Base-by-base conservation (phyloP, 1,140 invertebrate genomes). In the Microplitis mediator region DNA sequence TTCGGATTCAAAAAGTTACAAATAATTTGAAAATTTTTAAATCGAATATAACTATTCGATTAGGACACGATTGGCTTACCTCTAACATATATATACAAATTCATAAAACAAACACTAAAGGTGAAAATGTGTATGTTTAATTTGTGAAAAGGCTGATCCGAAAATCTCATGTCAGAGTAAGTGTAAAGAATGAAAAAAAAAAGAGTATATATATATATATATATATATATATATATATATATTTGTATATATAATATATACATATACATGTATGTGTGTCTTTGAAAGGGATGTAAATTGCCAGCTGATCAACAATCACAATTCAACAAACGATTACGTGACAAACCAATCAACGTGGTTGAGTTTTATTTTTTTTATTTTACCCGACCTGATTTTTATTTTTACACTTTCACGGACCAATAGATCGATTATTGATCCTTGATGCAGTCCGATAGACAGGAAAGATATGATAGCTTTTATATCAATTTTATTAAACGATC, bases 301-400 rank as follows among this genome's bases (percentile, higher is more conserved):
- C 14, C 14, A 35, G 39, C 34, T 67, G 65, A 67, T 64, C 62
- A 64, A 67, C 65, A 14, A 67, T 67, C 31, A 52, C 65, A 39
- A 67, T 11, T 52, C 50, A 50, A 50, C 50, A 23, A 65, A 65
- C 63, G 64, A 66, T 66, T 66, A 66, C 64, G 50, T 31, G 14
- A 66, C 36, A 66, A 66, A 66, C n/a, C 50, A 66, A 54, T 67
- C 39, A 58, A 58, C 14, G 23, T 23, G 23, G 0, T 23, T 23
- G 23, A 23, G 23, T 23, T 16, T 11, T 14, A 13, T 52, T 51
- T 45, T 11, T 45, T 62, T 62, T 62, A 32, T 62, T 35, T 62
- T 39, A 62, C 35, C 35, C 36, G 60, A 62, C 32, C 60, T 35
- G 34, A 62, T 64, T 64, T 64, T 64, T 64, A 32, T 61, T 61